These are phyloP conservation scores for Hypena proboscidalis DNA, from an alignment of 2,888 invertebrate genomes.

Conservation along the genomic window DNA sequence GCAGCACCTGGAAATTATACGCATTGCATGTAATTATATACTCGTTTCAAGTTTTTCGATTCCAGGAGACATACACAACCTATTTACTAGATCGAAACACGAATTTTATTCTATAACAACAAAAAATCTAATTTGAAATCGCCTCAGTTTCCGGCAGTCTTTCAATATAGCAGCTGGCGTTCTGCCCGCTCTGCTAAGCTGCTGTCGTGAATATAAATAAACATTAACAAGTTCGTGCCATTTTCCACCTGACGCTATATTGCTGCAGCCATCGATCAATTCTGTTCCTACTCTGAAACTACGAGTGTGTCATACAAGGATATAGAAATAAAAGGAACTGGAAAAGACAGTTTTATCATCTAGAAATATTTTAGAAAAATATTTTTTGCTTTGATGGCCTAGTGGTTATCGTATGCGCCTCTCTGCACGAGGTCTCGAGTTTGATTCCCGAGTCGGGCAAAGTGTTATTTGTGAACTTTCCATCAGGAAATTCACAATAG, in stretches of 20 bases:
- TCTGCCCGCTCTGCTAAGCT: conserved; percentile 2
- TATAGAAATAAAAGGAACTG: conserved; percentile 5
- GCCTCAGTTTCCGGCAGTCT: not conserved
- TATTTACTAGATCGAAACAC: not conserved
- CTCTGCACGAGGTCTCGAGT: too few species aligned
- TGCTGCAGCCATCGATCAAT: conserved; percentile 30
- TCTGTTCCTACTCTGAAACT: conserved; percentile 27
- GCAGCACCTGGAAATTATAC: too few species aligned
- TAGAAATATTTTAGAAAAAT: too few species aligned
- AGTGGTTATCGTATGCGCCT: too few species aligned
- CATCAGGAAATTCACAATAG: too few species aligned
- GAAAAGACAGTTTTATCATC: too few species aligned
- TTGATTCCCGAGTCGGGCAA: too few species aligned
- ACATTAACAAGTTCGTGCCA: conserved; percentile 1
- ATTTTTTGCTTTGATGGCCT: too few species aligned
- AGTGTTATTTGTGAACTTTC: too few species aligned
- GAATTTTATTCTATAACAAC: not conserved
- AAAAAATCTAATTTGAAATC: not conserved
- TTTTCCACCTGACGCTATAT: conserved; percentile 17
- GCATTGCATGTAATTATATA: too few species aligned
- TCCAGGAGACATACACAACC: conserved; percentile 9
- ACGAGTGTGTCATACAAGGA: conserved; percentile 17
- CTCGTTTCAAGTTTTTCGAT: too few species aligned
- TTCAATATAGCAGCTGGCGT: conserved; percentile 5
- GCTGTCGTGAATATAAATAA: conserved; percentile 9